A percentile compares a stretch with the other conserved stretches of the same genome.
phyloP scores from a whole-genome alignment of 2,113 vertebrate genomes.

The Esox niger region DNA sequence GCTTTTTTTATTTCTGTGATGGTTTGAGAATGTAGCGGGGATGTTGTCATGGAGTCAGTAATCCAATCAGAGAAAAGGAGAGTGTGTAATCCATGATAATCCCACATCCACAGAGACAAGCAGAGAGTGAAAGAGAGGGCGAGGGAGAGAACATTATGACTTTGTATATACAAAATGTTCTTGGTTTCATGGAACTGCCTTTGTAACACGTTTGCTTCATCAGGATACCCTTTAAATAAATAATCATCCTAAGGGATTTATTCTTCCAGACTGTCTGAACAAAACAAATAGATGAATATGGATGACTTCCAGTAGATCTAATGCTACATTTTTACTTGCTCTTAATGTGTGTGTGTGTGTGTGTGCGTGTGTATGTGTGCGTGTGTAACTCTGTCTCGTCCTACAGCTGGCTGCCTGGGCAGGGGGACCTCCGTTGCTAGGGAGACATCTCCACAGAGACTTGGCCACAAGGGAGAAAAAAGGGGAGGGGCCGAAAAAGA shows the following conservation, averaged over 20 bases:
- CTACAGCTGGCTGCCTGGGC: constrained; percentile 64
- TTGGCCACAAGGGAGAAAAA: constrained; percentile 30
- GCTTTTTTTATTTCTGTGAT: constrained; percentile 59
- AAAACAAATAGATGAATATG: too few relatives aligned
- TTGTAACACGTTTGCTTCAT: too few relatives aligned
- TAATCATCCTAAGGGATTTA: too few relatives aligned
- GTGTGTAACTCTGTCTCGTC: constrained; percentile 53
- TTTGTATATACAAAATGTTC: neutral
- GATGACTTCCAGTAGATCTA: too few relatives aligned
- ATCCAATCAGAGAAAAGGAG: constrained; percentile 69
- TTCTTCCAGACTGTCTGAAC: too few relatives aligned
- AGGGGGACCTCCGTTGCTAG: constrained; percentile 57
- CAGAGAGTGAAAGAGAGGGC: neutral
- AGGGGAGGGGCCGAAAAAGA: constrained; percentile 22
- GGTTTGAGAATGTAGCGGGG: constrained; percentile 18
- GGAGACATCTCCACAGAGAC: constrained; percentile 62
- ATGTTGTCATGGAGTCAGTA: constrained; percentile 55
- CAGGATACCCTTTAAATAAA: too few relatives aligned
- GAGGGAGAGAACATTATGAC: constrained; percentile 20
- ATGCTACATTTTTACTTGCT: too few relatives aligned
- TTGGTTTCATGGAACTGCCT: neutral
- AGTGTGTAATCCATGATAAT: constrained; percentile 70
- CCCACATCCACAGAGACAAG: constrained; percentile 52
- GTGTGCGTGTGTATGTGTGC: constrained; percentile 17
- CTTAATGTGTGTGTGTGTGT: constrained; percentile 16